Evolutionary conservation across 2,888 invertebrate species (phyloP).

Genomic region (Clitarchus hookeri): DNA sequence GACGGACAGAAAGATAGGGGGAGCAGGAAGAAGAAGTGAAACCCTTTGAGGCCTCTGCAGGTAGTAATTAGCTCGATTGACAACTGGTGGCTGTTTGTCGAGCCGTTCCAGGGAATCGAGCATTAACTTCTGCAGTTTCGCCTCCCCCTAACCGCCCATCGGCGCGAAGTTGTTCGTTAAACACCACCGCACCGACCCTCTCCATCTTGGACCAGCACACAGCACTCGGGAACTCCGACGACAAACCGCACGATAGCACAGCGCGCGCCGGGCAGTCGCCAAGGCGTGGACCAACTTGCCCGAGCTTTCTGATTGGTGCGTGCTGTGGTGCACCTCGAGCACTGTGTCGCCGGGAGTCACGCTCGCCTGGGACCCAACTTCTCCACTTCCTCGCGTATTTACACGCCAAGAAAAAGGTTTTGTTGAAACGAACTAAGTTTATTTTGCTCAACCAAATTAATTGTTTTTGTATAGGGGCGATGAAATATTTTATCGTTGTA

Average conservation of each 20-base stretch:
- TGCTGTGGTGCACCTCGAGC: too few species aligned
- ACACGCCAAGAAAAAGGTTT: too few species aligned
- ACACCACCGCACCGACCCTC: background rate
- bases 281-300: background rate
- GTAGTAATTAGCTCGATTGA: slow-evolving; percentile 2
- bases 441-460: too few species aligned
- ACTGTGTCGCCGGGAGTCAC: too few species aligned
- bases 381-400: too few species aligned
- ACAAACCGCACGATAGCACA: background rate
- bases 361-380: too few species aligned
- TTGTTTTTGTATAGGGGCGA: too few species aligned
- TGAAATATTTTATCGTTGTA: too few species aligned
- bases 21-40: background rate
- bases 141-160: background rate
- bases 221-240: background rate
- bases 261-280: background rate
- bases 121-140: background rate
- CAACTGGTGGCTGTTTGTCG: background rate
- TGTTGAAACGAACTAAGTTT: too few species aligned
- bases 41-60: background rate
- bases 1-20: too few species aligned
- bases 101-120: background rate
- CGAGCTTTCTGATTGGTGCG: too few species aligned
- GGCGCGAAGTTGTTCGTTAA: background rate
- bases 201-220: too few species aligned